Conservation (phyloP, 2,797 vertebrate species). For the Molossus molossus region DNA sequence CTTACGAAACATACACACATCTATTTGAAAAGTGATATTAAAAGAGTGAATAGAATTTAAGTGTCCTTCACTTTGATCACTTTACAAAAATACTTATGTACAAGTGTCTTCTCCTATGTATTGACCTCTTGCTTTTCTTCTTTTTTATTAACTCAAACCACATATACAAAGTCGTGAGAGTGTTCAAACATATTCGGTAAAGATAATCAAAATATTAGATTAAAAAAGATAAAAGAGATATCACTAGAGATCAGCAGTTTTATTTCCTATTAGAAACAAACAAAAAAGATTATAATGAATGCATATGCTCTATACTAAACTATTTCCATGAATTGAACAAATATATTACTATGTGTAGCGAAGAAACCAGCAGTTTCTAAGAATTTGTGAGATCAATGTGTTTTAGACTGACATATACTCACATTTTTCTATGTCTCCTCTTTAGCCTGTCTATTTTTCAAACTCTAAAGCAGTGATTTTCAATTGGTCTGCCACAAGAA, state of each 20-base stretch:
- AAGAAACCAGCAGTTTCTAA: neutral
- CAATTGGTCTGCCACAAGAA: neutral
- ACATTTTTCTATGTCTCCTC: neutral
- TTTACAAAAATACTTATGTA: constrained; percentile 63
- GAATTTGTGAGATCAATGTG: constrained; percentile 13
- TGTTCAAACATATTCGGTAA: constrained; percentile 6
- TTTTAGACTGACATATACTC: neutral
- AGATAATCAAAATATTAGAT: constrained; percentile 48
- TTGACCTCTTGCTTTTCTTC: neutral
- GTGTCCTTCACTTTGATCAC: constrained; percentile 7
- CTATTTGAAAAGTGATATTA: constrained; percentile 67
- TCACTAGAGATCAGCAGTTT: neutral
- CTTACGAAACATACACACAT: constrained; percentile 62
- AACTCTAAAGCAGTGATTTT: neutral
- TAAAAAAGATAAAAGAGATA: constrained; percentile 14
- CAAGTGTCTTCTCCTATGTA: neutral
- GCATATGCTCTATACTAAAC: neutral
- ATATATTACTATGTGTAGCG: neutral
- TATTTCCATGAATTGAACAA: neutral
- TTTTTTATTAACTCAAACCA: constrained; percentile 31
- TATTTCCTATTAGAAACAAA: constrained; percentile 30
- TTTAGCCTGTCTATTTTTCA: neutral
- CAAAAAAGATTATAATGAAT: neutral
- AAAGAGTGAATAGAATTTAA: constrained; percentile 68
- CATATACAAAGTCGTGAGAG: neutral